Base-by-base conservation (phyloP, 1,140 invertebrate genomes). In the Neelides sp. region DNA sequence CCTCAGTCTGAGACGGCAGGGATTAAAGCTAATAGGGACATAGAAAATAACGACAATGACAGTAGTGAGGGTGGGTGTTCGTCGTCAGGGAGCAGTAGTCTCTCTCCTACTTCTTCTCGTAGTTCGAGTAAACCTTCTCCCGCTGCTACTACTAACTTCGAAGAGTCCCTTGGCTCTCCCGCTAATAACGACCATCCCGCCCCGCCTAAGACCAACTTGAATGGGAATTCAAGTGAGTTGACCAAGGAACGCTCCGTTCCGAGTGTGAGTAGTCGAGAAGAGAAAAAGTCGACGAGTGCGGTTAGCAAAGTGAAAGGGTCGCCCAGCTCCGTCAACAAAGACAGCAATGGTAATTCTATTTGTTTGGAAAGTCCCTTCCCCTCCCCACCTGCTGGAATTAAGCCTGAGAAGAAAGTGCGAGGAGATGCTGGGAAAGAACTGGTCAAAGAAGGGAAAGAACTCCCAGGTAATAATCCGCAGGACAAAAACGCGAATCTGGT, bases 261-360 rank as follows among this genome's bases (percentile, higher is more conserved):
- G n/a, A n/a, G n/a, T n/a, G n/a, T n/a, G 15, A 39, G 19, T 26
- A 35, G 48, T 23, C 17, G 23, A 32, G 39, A 23, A 41, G 15
- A 40, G 26, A 30, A 27, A 28, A 34, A 23, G 48, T 26, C 13
- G 26, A 27, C 17, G 22, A 34, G 20, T 27, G 26, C 30, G 15
- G 22, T 35, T n/a, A 15, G 7, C 8, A 12, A 10, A 40, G 37
- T 49, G 24, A 27, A 37, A 39, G 36, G 37, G 23, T 7, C 34
- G 37, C 36, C 37, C 13, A 40, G 24, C 30, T 13, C 37, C 10
- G 15, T 22, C 22, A 43, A 46, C 3, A 40, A 36, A 26, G 54
- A 56, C 40, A 48, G n/a, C n/a, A 58, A 58, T 47, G 57, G 57
- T 12, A 58, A 58, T 46, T 37, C 57, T 7, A 55, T 58, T 26